Evolutionary conservation across 1,140 invertebrate species (phyloP).

Genomic region (Holcopasites calliopsidis): DNA sequence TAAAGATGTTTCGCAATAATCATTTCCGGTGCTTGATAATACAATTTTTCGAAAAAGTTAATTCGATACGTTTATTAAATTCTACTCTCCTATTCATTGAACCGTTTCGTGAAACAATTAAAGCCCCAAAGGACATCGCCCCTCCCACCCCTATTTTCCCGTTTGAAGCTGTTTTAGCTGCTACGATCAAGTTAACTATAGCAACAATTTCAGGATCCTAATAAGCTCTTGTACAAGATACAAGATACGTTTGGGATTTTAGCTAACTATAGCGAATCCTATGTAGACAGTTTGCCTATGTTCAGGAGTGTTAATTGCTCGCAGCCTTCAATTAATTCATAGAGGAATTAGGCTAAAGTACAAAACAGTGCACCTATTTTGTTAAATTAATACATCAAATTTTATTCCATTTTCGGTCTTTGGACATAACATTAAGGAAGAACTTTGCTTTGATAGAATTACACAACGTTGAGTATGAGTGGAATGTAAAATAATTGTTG

Average conservation of each 20-base stretch:
- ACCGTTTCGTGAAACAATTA: neutral
- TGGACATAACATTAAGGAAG: too few species aligned
- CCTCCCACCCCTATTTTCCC: neutral
- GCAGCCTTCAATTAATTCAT: neutral
- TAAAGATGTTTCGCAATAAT: too few species aligned
- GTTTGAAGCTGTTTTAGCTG: neutral
- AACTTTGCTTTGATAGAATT: too few species aligned
- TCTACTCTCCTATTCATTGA: neutral
- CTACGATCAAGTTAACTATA: neutral
- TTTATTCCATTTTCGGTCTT: neutral
- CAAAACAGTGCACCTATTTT: too few species aligned
- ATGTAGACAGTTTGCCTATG: neutral
- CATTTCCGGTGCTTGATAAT: too few species aligned
- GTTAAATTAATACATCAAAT: accelerated
- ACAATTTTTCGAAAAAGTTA: too few species aligned
- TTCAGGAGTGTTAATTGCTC: neutral
- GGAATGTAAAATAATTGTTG: too few species aligned
- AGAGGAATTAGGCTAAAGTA: neutral
- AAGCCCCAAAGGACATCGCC: neutral
- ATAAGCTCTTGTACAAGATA: neutral
- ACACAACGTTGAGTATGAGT: too few species aligned
- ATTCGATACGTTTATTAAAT: neutral
- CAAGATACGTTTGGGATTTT: constrained; percentile 3
- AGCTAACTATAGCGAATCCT: neutral
- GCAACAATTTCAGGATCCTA: neutral